Conservation (phyloP, 2,797 vertebrate genomes). For the Phrynocephalus forsythii region DNA sequence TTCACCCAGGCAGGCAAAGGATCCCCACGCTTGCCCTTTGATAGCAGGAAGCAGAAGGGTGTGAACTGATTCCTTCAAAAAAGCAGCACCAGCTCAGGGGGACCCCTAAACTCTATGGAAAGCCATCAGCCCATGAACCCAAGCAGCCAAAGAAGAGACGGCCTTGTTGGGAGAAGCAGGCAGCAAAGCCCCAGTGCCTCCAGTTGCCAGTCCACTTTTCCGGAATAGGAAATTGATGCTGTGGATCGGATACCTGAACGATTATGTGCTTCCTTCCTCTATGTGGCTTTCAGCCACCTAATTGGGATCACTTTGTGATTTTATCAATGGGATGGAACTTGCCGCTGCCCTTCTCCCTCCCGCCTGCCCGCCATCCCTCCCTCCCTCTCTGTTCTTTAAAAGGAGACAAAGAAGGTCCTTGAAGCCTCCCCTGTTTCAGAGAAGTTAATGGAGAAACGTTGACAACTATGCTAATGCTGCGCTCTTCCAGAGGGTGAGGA, state of each 20-base stretch:
- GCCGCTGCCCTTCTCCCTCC: background rate
- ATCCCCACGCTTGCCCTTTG: too few species aligned
- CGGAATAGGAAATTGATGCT: background rate
- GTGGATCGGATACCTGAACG: background rate
- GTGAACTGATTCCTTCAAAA: background rate
- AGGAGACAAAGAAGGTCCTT: conserved; percentile 53
- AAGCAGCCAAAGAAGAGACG: too few species aligned
- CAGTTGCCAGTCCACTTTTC: background rate
- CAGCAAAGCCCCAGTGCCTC: background rate
- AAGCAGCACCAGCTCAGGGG: background rate
- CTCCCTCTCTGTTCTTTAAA: conserved; percentile 11
- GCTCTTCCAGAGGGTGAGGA: conserved; percentile 58
- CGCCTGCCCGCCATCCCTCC: background rate
- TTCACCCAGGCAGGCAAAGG: background rate
- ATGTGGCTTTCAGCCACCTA: background rate
- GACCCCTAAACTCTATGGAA: too few species aligned
- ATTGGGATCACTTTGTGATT: conserved; percentile 8
- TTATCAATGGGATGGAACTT: background rate
- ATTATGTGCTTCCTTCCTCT: too few species aligned
- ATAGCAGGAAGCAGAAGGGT: background rate
- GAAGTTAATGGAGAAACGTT: conserved; percentile 50
- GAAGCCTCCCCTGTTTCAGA: conserved; percentile 40
- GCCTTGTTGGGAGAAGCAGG: background rate
- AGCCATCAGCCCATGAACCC: background rate
- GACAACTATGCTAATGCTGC: conserved; percentile 52